phyloP scores from a whole-genome alignment of 2,113 vertebrate genomes.

The Thryonomys swinderianus region DNA sequence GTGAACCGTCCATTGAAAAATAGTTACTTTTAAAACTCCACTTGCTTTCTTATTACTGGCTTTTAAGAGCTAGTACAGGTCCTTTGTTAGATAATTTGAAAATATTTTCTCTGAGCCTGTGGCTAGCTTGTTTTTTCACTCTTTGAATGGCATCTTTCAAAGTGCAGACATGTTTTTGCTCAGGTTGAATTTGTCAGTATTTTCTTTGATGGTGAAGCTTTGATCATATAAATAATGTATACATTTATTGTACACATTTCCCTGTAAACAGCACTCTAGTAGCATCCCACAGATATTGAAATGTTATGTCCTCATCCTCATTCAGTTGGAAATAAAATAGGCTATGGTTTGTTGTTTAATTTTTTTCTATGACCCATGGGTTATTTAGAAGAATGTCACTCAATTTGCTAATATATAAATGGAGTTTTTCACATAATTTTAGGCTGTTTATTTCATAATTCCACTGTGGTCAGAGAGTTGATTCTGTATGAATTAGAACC shows the following conservation, averaged over 20 bases:
- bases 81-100: background rate
- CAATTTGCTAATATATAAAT: background rate
- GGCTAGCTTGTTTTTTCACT: slow-evolving; percentile 34
- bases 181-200: background rate
- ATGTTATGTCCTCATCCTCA: background rate
- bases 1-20: slow-evolving; percentile 30
- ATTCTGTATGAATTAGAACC: slow-evolving; percentile 5
- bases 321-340: background rate
- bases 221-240: background rate
- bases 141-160: slow-evolving; percentile 1
- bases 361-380: background rate
- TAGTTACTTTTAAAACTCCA: background rate
- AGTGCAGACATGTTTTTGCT: background rate
- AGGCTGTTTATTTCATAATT: slow-evolving; percentile 22
- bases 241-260: background rate
- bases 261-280: background rate
- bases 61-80: background rate
- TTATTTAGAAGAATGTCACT: background rate
- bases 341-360: background rate
- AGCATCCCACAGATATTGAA: background rate
- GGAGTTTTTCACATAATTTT: background rate
- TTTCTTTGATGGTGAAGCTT: background rate
- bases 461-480: background rate
- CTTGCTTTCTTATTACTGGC: background rate
- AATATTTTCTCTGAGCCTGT: slow-evolving; percentile 16